Base-by-base conservation (phyloP, 2,888 invertebrate species). In the Orthonevra nobilis region DNA sequence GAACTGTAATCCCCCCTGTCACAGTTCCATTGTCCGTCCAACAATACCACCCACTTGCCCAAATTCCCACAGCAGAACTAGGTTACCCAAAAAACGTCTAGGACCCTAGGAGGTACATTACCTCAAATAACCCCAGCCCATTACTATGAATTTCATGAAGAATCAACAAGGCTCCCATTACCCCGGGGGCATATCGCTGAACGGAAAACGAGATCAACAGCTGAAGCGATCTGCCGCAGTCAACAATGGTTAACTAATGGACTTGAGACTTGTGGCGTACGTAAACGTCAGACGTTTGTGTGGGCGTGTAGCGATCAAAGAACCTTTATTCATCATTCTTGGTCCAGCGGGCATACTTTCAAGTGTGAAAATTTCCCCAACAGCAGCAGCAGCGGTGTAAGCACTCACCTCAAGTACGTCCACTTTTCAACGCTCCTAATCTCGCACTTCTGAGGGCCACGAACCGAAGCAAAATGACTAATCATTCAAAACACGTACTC, bases 211-310 rank as follows among this genome's bases (percentile, higher is more conserved):
- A 58, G 30, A 58, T 42, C 56, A 30, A 58, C 19, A 32, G 17
- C 30, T 26, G 9, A 26, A 54, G 36, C 32, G 32, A 3, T 10
- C 9, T 0, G 5, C 2, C 26, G 23, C 5, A 32, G 0, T 2
- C 15, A 38, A 58, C 56, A 42, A 58, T 58, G 40, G 17, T 0
- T 32, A 9, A 17, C 56, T 58, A 58, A 58, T 58, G 40, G 56
- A 58, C 42, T 14, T 14, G 15, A 30, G 42, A 23, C 36, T 36
- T n/a, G 5, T 4, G 14, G 9, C 23, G 17, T 28, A 4, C 30
- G 26, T 28, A n/a, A n/a, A 17, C 15, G 14, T 5, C 1, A 4
- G 23, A 3, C 23, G 5, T 30, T 19, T 9, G 36, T 36, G 36
- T 58, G 42, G 30, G 56, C 28, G 36, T 17, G 7, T 6, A 19